phyloP scores from a whole-genome alignment of 2,888 invertebrate species.

The Mythimna lalbum region DNA sequence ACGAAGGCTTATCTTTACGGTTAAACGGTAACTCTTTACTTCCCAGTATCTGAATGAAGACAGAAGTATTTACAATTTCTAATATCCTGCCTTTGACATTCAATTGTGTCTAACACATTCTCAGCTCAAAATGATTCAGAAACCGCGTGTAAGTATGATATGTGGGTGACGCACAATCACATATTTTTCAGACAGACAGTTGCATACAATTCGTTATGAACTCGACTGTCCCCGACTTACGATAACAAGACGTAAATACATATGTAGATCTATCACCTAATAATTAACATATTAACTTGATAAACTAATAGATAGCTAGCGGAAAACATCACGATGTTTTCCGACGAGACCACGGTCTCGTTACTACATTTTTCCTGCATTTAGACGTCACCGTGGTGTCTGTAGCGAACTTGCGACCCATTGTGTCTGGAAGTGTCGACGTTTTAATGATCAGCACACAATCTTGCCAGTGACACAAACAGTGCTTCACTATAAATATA shows the following conservation, averaged over 20 bases:
- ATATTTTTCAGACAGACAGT: constrained; percentile 3
- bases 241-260: constrained; percentile 35
- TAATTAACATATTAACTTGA: constrained; percentile 17
- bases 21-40: too few species aligned
- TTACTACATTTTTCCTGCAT: constrained; percentile 5
- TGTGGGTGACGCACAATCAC: too few species aligned
- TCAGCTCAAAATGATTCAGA: too few species aligned
- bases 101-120: too few species aligned
- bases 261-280: neutral
- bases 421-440: neutral
- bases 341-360: too few species aligned
- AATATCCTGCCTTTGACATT: too few species aligned
- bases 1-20: too few species aligned
- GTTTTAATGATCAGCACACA: constrained; percentile 2
- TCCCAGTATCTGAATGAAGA: too few species aligned
- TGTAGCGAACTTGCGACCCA: neutral
- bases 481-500: neutral
- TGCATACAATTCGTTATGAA: constrained; percentile 42
- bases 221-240: constrained; percentile 5
- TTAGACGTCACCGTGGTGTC: neutral
- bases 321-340: constrained; percentile 26
- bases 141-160: too few species aligned
- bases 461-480: neutral
- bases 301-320: constrained; percentile 9
- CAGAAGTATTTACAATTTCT: too few species aligned